These are phyloP conservation scores for Ceuthmochares aereus DNA, from an alignment of 2,113 vertebrate genomes.

Conservation along the genomic window DNA sequence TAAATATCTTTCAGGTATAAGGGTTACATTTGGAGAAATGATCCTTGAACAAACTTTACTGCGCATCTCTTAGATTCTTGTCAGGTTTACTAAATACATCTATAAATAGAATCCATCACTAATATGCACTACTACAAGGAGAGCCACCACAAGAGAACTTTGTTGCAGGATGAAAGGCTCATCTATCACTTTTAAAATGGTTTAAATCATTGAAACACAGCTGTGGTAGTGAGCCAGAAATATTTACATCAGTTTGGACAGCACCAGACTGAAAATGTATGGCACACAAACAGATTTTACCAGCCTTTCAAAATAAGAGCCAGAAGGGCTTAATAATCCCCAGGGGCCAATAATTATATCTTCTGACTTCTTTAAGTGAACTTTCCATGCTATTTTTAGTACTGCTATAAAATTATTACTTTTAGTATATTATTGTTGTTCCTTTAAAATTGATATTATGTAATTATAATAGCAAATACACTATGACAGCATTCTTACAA, in stretches of 20 bases:
- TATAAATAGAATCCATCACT: neutral
- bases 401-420: neutral
- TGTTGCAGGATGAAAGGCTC: neutral
- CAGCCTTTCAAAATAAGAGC: neutral
- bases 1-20: neutral
- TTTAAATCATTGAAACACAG: slow-evolving; percentile 9
- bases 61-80: neutral
- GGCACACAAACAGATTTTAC: neutral
- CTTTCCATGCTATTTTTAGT: neutral
- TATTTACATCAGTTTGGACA: neutral
- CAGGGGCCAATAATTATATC: neutral
- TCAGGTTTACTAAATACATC: neutral
- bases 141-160: neutral
- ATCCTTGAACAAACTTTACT: neutral
- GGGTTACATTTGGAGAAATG: neutral
- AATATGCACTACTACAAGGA: neutral
- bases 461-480: neutral
- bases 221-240: neutral
- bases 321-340: neutral
- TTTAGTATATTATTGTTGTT: neutral
- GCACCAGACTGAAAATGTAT: neutral
- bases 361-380: neutral
- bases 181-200: slow-evolving; percentile 5
- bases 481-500: neutral
- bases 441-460: neutral